Evolutionary conservation across 2,113 vertebrate genomes (phyloP).

Genomic region (Rhynchopsitta pachyrhyncha): DNA sequence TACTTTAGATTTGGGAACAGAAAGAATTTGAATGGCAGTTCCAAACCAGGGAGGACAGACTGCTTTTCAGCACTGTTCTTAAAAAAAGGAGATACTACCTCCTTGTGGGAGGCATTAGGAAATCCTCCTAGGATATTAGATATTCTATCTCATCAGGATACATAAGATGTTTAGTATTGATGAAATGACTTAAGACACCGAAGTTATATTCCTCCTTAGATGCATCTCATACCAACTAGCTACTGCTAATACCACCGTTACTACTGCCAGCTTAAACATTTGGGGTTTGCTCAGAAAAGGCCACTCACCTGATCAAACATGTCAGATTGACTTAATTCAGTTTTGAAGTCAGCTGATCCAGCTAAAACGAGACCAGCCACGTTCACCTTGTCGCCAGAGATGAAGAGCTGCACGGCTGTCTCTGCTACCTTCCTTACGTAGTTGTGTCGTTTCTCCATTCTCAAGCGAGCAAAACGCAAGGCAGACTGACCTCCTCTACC

Average conservation of each 20-base stretch:
- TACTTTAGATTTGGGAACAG: not conserved
- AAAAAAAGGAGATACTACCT: not conserved
- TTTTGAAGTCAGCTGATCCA: conserved; percentile 98
- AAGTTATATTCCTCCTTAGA: not conserved
- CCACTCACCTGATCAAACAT: conserved; percentile 98
- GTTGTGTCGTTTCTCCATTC: conserved; percentile 99
- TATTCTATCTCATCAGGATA: not conserved
- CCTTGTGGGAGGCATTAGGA: not conserved
- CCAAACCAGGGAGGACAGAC: not conserved
- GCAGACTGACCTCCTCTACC: conserved; percentile 98
- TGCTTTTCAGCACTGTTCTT: not conserved
- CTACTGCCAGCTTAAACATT: fast-evolving
- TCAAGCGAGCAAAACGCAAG: conserved; percentile 94
- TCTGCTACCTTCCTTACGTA: conserved; percentile 98
- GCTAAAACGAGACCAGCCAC: conserved; percentile 96
- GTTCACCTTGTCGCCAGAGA: conserved; percentile 98
- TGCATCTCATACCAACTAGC: not conserved
- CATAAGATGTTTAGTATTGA: not conserved
- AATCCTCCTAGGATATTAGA: not conserved
- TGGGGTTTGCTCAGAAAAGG: not conserved
- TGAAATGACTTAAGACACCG: not conserved
- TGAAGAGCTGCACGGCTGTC: conserved; percentile 96
- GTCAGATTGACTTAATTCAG: conserved; percentile 97
- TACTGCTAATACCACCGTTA: not conserved
- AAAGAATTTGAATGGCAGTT: not conserved